A percentile compares a stretch with the other conserved stretches of the same genome.
phyloP scores from a whole-genome alignment of 2,113 vertebrate species.

The Actinemys pallida region DNA sequence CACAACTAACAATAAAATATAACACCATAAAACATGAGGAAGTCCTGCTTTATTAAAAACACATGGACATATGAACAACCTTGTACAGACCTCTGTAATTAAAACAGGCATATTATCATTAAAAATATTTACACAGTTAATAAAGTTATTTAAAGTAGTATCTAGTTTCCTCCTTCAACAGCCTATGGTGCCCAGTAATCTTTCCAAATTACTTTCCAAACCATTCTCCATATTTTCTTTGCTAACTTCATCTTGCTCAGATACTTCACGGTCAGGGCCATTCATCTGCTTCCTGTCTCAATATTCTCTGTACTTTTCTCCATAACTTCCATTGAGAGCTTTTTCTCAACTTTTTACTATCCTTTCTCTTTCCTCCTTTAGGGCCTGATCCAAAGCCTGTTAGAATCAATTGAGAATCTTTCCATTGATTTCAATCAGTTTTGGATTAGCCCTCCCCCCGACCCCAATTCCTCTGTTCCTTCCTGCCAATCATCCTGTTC shows the following conservation, averaged over 20 bases:
- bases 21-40: neutral
- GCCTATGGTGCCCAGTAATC: neutral
- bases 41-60: neutral
- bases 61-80: neutral
- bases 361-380: neutral
- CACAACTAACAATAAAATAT: neutral
- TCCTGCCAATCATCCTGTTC: neutral
- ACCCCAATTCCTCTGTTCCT: rapidly evolving
- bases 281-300: neutral
- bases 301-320: neutral
- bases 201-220: neutral
- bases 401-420: neutral
- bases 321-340: neutral
- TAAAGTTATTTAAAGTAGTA: neutral
- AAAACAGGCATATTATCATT: neutral
- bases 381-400: neutral
- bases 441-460: neutral
- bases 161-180: neutral
- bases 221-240: neutral
- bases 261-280: neutral
- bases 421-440: neutral
- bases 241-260: neutral
- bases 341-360: neutral
- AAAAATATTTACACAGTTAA: neutral
- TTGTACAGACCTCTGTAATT: neutral